Base-by-base conservation (phyloP, 2,888 invertebrate genomes). In the Portevinia maculata region DNA sequence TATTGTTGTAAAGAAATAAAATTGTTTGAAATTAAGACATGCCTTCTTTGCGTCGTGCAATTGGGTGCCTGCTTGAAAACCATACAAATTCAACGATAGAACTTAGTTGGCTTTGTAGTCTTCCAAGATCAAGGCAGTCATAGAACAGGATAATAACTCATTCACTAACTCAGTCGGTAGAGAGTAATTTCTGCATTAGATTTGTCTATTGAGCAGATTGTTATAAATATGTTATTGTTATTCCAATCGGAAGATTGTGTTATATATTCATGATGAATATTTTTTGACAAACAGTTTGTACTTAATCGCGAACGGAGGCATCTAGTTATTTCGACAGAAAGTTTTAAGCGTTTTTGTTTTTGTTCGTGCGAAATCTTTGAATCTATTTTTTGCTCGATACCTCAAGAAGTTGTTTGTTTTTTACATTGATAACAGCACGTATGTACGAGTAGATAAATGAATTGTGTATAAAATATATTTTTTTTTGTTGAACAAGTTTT, bases 11-110 rank as follows among this genome's bases (percentile, higher is more conserved):
- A 71, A 62, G 53, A 70, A 71, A 8, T 52, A 19, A 71, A 71
- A 71, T 71, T 70, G 50, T 7, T 50, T 30, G 15, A 39, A 69
- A 69, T 70, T 71, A 62, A 53, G 44, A 53, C 24, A 28, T 53
- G 9, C 1, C 15, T 17, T 52, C 15, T 24, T 5, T 24, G 24
- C 24, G 60, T n/a, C 50, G 52, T 30, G 60, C 70, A 50, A 70
- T 62, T 52, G 30, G 39, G 28, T 24, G 44, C 6, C 30, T 41
- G 13, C 15, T 30, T 1, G 11, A 4, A 21, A 13, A 8, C 15
- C 3, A 28, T n/a, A 32, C 15, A 17, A 44, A 15, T 11, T 21
- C 13, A 1, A 9, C 55, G 19, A 55, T 44, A 44, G 32, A 41
- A 32, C 21, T 44, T 30, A 28, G 39, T 37, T 65, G 50, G 39